Conservation (phyloP, 2,797 vertebrate species). For the Melanotaenia maccullochi region DNA sequence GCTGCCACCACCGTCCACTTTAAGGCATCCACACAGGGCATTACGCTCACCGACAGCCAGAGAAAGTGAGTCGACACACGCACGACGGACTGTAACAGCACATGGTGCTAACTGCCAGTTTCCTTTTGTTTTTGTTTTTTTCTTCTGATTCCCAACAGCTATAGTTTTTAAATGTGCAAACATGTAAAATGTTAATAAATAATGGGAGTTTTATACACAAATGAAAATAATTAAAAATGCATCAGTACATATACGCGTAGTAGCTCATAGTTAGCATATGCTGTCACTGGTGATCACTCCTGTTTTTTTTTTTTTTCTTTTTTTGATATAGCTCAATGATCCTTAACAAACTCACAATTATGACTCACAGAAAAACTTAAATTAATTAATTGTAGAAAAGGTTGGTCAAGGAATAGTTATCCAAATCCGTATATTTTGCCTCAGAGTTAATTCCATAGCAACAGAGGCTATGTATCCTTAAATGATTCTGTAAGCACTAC, state of each 20-base stretch:
- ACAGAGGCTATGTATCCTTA: background rate
- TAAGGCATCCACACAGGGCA: constrained; percentile 95
- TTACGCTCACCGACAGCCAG: constrained; percentile 98
- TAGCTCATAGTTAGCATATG: too few relatives aligned
- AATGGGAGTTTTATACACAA: background rate
- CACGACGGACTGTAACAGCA: background rate
- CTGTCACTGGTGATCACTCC: background rate
- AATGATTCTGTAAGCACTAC: background rate
- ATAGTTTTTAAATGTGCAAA: background rate
- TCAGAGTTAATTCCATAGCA: background rate
- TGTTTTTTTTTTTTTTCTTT: background rate
- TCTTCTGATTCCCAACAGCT: background rate
- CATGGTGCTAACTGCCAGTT: background rate
- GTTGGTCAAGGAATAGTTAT: background rate
- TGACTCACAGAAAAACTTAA: too few relatives aligned
- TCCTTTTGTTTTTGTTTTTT: background rate
- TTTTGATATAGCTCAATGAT: background rate
- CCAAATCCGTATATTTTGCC: too few relatives aligned
- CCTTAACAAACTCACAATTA: background rate
- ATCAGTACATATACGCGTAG: background rate
- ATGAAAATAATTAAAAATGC: background rate
- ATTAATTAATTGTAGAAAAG: too few relatives aligned
- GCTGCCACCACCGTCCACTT: constrained; percentile 93
- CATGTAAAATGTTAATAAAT: background rate
- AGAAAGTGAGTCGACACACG: constrained; percentile 88